Evolutionary conservation across 2,113 vertebrate species (phyloP).

Genomic region (Acanthisitta chloris): DNA sequence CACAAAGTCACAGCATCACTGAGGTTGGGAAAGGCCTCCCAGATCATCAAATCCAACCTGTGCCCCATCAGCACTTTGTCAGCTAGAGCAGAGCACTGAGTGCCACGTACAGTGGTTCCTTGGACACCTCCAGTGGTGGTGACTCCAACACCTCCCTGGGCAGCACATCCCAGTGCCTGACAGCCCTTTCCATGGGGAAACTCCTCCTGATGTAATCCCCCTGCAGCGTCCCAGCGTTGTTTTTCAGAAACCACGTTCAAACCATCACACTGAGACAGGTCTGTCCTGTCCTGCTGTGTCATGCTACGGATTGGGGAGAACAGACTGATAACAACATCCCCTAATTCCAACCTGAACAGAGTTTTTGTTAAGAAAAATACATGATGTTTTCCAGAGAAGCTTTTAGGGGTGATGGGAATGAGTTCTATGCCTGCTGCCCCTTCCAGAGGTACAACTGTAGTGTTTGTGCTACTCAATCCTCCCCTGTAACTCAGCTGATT

Average conservation of each 20-base stretch:
- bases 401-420: no score
- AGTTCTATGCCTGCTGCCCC: no score
- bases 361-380: no score
- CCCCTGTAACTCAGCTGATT: no score
- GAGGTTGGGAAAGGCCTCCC: rapidly evolving
- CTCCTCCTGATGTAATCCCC: not conserved
- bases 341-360: no score
- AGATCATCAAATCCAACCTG: rapidly evolving
- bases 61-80: rapidly evolving
- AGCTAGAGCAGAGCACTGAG: not conserved
- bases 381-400: no score
- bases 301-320: not conserved
- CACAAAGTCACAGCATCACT: not conserved
- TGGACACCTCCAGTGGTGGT: not conserved
- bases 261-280: not conserved
- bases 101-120: not conserved
- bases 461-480: no score
- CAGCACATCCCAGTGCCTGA: rapidly evolving
- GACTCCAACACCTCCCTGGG: not conserved
- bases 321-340: not conserved
- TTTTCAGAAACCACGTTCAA: not conserved
- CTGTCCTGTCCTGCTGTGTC: not conserved
- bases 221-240: rapidly evolving
- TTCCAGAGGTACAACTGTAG: no score
- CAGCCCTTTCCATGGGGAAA: not conserved